Base-by-base conservation (phyloP, 2,888 invertebrate genomes). In the Aproaerema taeniolella region DNA sequence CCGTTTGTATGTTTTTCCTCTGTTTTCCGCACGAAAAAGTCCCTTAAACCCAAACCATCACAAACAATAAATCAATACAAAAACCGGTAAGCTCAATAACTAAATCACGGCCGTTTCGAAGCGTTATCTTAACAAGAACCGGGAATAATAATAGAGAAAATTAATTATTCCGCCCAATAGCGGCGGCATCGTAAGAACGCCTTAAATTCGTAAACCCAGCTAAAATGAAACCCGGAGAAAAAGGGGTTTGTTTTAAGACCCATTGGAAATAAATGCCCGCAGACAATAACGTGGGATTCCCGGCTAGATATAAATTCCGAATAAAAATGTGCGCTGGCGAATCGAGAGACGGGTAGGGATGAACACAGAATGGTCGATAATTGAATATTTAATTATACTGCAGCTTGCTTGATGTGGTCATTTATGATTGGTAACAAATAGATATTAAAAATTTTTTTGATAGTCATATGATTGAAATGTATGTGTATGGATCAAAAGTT, bases 161-260 rank as follows among this genome's bases (percentile, higher is more conserved):
- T 85, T 82, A 85, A 86, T 85, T 85, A 82, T 79, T 78, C 78
- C 67, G 48, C 69, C 67, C 71, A 58, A 58, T 55, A 65, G 62
- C 73, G 57, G 64, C n/a, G 15, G 72, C 71, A 62, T 47, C 62
- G 53, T 67, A 80, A 80, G 71, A 67, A 71, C 71, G 73, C 77
- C 77, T 78, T 81, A 81, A 83, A 85, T 75, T 74, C 50, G 74
- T 83, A 83, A 85, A 83, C 77, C 85, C 79, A 83, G 83, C 83
- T 83, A 83, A 82, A 86, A 85, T 85, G 80, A 75, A 81, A 85
- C 78, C 58, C 56, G 66, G 65, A 69, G 67, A 79, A 81, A 83
- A 85, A 85, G 83, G 81, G 83, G 85, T 82, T 80, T 82, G 81
- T 83, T 85, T 85, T 82, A 85, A 86, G 79, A 78, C 83, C 85